Evolutionary conservation across 2,797 vertebrate genomes (phyloP).

Genomic region (Sebastes cheni): DNA sequence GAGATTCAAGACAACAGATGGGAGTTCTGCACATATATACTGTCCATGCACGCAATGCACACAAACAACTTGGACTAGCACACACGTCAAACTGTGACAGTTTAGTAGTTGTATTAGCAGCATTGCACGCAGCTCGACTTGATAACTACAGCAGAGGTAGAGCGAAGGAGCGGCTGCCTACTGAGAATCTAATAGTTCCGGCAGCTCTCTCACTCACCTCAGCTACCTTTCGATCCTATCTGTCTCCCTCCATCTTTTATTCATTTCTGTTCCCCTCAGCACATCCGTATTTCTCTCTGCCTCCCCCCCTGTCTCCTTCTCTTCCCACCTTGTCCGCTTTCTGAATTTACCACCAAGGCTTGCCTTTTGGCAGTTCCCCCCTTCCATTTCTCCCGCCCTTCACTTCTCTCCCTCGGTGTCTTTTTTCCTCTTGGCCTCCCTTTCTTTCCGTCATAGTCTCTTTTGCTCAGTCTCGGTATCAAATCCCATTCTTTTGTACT

Average conservation of each 20-base stretch:
- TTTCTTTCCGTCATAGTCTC: conserved; percentile 38
- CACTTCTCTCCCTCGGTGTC: conserved; percentile 16
- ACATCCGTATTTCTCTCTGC: conserved; percentile 57
- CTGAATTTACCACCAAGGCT: conserved; percentile 63
- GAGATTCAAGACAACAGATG: conserved; percentile 18
- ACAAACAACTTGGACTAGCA: conserved; percentile 18
- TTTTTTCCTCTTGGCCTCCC: conserved; percentile 44
- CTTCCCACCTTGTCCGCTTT: conserved; percentile 49
- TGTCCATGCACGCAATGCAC: background rate
- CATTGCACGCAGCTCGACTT: conserved; percentile 31
- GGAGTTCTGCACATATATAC: background rate
- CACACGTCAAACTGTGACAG: conserved; percentile 14
- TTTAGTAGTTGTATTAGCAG: conserved; percentile 46
- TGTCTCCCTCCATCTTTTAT: conserved; percentile 72
- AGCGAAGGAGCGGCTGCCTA: conserved; percentile 29
- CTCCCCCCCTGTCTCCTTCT: conserved; percentile 42
- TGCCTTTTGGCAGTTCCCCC: conserved; percentile 60
- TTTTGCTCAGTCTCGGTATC: conserved; percentile 52
- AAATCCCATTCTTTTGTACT: conserved; percentile 49
- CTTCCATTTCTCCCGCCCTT: conserved; percentile 29
- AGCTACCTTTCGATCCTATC: conserved; percentile 67
- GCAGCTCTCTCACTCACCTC: conserved; percentile 68
- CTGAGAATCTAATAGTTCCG: conserved; percentile 64
- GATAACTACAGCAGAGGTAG: conserved; percentile 46
- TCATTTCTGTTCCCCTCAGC: conserved; percentile 67